These are phyloP conservation scores for Chymomyza fuscimana DNA, from an alignment of 2,888 invertebrate genomes.

Conservation along the genomic window DNA sequence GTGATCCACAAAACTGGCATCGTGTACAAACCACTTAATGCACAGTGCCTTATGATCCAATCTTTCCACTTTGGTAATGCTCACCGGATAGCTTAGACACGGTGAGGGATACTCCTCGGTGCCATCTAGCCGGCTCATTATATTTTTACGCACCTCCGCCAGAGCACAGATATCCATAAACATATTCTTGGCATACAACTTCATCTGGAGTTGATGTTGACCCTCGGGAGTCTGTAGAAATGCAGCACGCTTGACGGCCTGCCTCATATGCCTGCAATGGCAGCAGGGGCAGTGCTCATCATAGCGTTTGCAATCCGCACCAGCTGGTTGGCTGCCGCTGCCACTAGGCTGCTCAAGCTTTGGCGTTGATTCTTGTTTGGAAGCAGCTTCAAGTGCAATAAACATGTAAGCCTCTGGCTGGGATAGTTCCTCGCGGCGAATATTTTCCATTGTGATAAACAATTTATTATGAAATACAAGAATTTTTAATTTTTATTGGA, in stretches of 20 bases:
- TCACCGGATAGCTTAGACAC: conserved; percentile 40
- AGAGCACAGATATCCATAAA: conserved; percentile 59
- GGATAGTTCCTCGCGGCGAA: too few species aligned
- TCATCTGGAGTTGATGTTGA: conserved; percentile 31
- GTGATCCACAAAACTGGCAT: conserved; percentile 39
- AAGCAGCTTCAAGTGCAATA: too few species aligned
- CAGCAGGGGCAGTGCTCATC: conserved; percentile 50
- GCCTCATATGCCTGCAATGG: conserved; percentile 45
- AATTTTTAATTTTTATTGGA: too few species aligned
- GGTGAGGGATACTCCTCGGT: conserved; percentile 28
- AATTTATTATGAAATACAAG: too few species aligned
- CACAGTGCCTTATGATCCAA: conserved; percentile 37
- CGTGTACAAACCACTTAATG: conserved; percentile 56
- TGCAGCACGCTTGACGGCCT: conserved; percentile 31
- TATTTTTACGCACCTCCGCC: conserved; percentile 23
- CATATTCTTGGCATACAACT: conserved; percentile 48
- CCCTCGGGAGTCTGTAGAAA: conserved; percentile 48
- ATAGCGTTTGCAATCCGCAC: conserved; percentile 38
- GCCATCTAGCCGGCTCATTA: conserved; percentile 35
- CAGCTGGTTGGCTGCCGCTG: not conserved
- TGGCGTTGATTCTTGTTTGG: too few species aligned
- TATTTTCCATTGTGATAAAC: too few species aligned
- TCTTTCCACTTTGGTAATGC: conserved; percentile 34
- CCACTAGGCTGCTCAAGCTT: not conserved
- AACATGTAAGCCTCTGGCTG: too few species aligned